phyloP scores from a whole-genome alignment of 2,888 invertebrate species.

The Amblyjoppa proteus region DNA sequence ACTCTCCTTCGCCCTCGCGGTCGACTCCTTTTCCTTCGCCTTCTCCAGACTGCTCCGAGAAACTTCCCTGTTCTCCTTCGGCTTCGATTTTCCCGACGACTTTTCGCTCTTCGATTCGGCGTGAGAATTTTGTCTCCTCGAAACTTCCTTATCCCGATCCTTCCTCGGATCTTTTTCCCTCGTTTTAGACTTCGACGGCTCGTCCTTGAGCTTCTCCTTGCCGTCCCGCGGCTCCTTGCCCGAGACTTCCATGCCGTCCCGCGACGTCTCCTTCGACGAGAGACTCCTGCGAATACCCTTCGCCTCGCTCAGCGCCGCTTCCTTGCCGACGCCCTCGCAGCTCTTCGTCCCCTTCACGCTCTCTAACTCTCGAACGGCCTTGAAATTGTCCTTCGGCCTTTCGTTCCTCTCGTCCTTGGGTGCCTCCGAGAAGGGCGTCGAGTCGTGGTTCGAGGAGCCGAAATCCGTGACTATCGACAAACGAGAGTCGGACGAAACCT shows the following conservation, averaged over 20 bases:
- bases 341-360: slow-evolving; percentile 70
- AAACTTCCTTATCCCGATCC: slow-evolving; percentile 51
- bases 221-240: slow-evolving; percentile 12
- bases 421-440: slow-evolving; percentile 76
- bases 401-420: slow-evolving; percentile 81
- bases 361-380: slow-evolving; percentile 78
- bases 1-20: slow-evolving; percentile 69
- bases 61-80: slow-evolving; percentile 54
- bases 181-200: slow-evolving; percentile 71
- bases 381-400: slow-evolving; percentile 79
- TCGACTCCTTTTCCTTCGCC: slow-evolving; percentile 67
- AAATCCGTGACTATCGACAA: slow-evolving; percentile 86
- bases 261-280: slow-evolving; percentile 80
- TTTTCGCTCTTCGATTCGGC: slow-evolving; percentile 28
- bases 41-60: slow-evolving; percentile 33
- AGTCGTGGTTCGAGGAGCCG: slow-evolving; percentile 84
- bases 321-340: slow-evolving; percentile 51
- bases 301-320: slow-evolving; percentile 66
- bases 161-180: slow-evolving; percentile 69
- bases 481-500: slow-evolving; percentile 88
- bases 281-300: slow-evolving; percentile 72
- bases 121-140: slow-evolving; percentile 15
- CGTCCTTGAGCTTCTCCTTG: slow-evolving; percentile 28
- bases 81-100: slow-evolving; percentile 33
- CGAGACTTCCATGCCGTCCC: slow-evolving; percentile 78